Base-by-base conservation (phyloP, 35 echinoderm and acorn worm species). In the Holothuria glaberrima region DNA sequence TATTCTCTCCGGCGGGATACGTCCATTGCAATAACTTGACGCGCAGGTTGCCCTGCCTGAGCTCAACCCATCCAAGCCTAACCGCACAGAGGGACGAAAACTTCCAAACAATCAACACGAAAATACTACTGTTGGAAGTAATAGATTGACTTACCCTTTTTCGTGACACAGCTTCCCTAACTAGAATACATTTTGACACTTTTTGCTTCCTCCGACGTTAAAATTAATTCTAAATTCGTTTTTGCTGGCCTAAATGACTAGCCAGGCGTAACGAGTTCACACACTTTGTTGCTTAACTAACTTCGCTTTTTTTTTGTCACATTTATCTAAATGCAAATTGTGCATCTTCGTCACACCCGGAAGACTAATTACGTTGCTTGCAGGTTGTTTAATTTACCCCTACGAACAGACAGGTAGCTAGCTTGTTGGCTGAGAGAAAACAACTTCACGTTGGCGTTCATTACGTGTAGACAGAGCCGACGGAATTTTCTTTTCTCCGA, bases 171-270 rank as follows among this genome's bases (percentile, higher is more conserved):
- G 50, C 74, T 78, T 78, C 36, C 74, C 38, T 22, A 78, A 78
- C 74, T 78, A 78, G 74, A 78, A 78, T 78, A 78, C 74, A 48
- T 78, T 78, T 78, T 78, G 74, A 78, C 74, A 78, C 74, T 78
- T 78, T 48, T 28, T 35, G 21, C 25, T 28, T 48, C 44, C 38
- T 35, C 44, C 18, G n/a, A 78, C 74, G 74, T 78, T 78, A 50
- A 54, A 78, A 48, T 78, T 78, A 78, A 78, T 78, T 78, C 74
- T 48, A 52, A 52, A 78, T 78, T 78, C 74, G 74, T 78, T 78
- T 48, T 48, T 48, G 36, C 74, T 78, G 74, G 74, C 74, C 74
- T 78, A 78, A 50, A 78, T 78, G 38, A 78, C 74, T 78, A 78
- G 74, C n/a, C 74, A 78, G 24, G 74, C 50, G 74, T 25, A 26